Evolutionary conservation across 1,140 invertebrate genomes (phyloP).

Genomic region (Camponotus vicinus): DNA sequence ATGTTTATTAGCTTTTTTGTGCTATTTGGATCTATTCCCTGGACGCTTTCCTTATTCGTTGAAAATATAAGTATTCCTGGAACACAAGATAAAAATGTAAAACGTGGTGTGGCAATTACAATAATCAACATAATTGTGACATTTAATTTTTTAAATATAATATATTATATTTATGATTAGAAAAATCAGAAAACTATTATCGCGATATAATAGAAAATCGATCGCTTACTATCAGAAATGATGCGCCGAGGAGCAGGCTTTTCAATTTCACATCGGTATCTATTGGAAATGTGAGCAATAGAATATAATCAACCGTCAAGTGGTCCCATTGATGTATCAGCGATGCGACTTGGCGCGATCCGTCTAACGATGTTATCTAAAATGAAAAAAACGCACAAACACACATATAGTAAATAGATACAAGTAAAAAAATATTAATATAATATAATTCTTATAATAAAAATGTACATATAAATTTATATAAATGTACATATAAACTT

Average conservation of each 20-base stretch:
- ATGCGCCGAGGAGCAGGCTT: constrained; percentile 77
- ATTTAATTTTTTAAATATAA: no score
- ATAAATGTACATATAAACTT: not conserved
- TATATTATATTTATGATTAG: not conserved
- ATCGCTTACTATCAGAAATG: constrained; percentile 78
- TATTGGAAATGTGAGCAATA: constrained; percentile 76
- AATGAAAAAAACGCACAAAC: not conserved
- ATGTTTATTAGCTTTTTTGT: no score
- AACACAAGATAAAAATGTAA: constrained; percentile 43
- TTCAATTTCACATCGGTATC: constrained; percentile 78
- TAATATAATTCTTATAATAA: no score
- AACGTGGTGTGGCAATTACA: no score
- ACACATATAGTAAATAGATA: no score
- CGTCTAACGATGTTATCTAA: constrained; percentile 78
- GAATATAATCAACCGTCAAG: constrained; percentile 73
- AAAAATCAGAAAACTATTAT: constrained; percentile 4
- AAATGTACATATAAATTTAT: not conserved
- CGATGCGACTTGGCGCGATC: constrained; percentile 76
- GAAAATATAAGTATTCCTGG: constrained; percentile 73
- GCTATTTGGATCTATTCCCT: not conserved
- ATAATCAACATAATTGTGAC: no score
- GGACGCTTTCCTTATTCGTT: constrained; percentile 19
- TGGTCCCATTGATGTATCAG: constrained; percentile 79
- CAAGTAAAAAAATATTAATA: no score
- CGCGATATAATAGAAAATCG: not conserved